Base-by-base conservation (phyloP, 2,888 invertebrate species). In the Xanthia icteritia region DNA sequence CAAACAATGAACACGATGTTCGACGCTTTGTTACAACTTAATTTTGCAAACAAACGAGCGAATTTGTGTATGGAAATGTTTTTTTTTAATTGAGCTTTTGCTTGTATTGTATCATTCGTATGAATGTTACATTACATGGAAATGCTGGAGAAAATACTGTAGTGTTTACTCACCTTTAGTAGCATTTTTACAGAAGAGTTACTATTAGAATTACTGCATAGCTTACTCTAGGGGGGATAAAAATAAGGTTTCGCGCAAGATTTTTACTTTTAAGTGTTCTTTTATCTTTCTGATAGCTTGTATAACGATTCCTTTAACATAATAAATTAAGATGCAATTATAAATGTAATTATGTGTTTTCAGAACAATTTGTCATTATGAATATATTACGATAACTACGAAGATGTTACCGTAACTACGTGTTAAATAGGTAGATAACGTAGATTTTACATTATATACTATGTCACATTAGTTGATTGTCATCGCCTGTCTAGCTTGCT, bases 381-480 rank as follows among this genome's bases (percentile, higher is more conserved):
- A 56, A 54, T 48, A 23, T 11, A 45, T 42, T 5, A 31, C 3
- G 13, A 11, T 36, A 54, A 9, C 23, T 63, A 48, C 27, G 23
- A 3, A 56, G 6, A n/a, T 15, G 27, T 5, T 51, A n/a, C n/a
- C n/a, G n/a, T n/a, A 77, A 36, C 9, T 31, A n/a, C 58, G 11
- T 45, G 23, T 67, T 51, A 76, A 64, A 68, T 64, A 13, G n/a
- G 15, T n/a, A 8, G 39, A 56, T 60, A 64, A 39, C 70, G 58
- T 60, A 17, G 39, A 48, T 61, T 48, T 17, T 42, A 23, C 58
- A 61, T 83, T 83, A 60, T 42, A 66, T 66, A 48, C 51, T n/a
- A 39, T 51, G 58, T 72, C 58, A 79, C 69, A 51, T 15, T 51
- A 11, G 6, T 31, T 66, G 66, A 71, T 72, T 39, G 20, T 72